Evolutionary conservation across 2,888 invertebrate species (phyloP).

Genomic region (Cosmia trapezina): DNA sequence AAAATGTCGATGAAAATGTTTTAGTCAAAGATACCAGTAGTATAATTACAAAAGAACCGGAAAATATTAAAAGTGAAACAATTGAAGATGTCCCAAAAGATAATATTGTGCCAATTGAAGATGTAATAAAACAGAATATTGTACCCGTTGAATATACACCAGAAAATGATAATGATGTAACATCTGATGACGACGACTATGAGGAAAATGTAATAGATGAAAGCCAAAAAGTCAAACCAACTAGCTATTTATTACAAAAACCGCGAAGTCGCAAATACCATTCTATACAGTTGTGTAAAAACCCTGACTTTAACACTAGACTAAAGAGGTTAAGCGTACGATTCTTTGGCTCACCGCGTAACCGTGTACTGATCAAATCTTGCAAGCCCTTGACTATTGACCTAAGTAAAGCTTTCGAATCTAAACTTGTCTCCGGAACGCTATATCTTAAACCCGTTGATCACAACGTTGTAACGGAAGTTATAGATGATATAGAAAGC

Average conservation of each 20-base stretch:
- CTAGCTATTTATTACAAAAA: conserved; percentile 80
- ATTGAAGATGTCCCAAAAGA: conserved; percentile 11
- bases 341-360: conserved; percentile 79
- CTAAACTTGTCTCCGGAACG: conserved; percentile 77
- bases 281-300: conserved; percentile 83
- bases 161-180: conserved; percentile 20
- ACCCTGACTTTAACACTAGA: conserved; percentile 86
- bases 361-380: conserved; percentile 76
- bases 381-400: conserved; percentile 85
- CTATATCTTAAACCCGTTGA: conserved; percentile 72
- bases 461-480: conserved; percentile 37
- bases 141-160: not conserved
- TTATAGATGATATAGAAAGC: conserved; percentile 41
- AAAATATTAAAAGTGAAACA: not conserved
- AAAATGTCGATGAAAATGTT: conserved; percentile 8
- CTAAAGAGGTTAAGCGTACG: conserved; percentile 80
- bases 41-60: conserved; percentile 13
- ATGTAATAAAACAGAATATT: not conserved
- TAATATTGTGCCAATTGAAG: not conserved
- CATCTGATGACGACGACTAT: conserved; percentile 31
- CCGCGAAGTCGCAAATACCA: conserved; percentile 79
- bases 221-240: conserved; percentile 70
- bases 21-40: not conserved
- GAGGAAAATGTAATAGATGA: conserved; percentile 64
- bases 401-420: conserved; percentile 82